Percentiles rank a stretch among this genome's conserved stretches.
phyloP scores from a whole-genome alignment of 2,888 invertebrate species.

The Andrena marginata region DNA sequence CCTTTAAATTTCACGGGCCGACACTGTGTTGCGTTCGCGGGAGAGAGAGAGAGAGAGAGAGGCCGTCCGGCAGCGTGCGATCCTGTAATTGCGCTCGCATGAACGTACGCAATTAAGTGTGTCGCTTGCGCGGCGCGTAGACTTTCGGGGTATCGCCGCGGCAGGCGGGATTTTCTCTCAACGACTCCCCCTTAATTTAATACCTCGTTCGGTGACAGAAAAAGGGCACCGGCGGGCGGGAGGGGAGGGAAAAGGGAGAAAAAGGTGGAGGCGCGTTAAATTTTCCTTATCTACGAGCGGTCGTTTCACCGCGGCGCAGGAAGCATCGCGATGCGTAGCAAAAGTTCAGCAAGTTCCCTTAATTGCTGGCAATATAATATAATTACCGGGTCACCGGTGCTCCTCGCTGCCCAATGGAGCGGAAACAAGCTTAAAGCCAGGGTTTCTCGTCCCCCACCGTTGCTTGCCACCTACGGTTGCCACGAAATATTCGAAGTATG shows the following conservation, averaged over 20 bases:
- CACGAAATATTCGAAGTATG: slow-evolving; percentile 45
- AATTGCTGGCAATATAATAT: slow-evolving; percentile 54
- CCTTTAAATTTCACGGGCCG: slow-evolving; percentile 17
- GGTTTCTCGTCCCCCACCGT: neutral
- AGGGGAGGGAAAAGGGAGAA: neutral
- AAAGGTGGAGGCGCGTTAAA: slow-evolving; percentile 25
- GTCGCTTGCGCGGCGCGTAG: neutral
- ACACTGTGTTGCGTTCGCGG: neutral
- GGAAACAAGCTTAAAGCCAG: slow-evolving; percentile 44
- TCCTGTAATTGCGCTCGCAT: slow-evolving; percentile 30
- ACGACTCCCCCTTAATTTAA: slow-evolving; percentile 41
- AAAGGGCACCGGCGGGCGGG: neutral
- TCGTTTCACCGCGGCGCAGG: slow-evolving; percentile 31
- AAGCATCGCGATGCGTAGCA: slow-evolving; percentile 40
- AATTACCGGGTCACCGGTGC: slow-evolving; percentile 52
- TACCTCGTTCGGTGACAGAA: neutral
- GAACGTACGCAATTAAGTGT: slow-evolving; percentile 35
- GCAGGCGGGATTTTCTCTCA: slow-evolving; percentile 9
- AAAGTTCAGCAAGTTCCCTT: slow-evolving; percentile 46
- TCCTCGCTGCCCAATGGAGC: slow-evolving; percentile 29
- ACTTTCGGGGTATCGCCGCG: slow-evolving; percentile 23
- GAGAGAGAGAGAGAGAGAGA: no score
- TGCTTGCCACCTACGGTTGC: slow-evolving; percentile 5
- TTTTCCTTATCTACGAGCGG: slow-evolving; percentile 46
- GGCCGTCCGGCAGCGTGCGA: neutral